A percentile compares a stretch with the other conserved stretches of the same genome.
Evolutionary conservation across 2,888 invertebrate genomes (phyloP).

Genomic region (Drosophila rubida): DNA sequence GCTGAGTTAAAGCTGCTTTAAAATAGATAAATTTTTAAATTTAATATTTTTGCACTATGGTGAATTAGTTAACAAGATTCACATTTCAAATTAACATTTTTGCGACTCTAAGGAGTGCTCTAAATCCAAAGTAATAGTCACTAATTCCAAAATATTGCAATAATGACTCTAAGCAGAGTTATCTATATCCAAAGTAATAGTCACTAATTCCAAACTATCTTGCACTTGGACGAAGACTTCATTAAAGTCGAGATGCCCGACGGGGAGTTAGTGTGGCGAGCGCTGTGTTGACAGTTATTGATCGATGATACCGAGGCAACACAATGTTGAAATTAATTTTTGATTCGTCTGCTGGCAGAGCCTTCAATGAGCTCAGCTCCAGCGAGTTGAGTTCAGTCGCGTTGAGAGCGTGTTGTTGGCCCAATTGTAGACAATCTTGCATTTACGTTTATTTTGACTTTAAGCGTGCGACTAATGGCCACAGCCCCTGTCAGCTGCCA

Average conservation of each 20-base stretch:
- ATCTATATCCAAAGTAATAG: too few relatives aligned
- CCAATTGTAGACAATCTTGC: conserved; percentile 59
- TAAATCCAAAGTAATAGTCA: too few relatives aligned
- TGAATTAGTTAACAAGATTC: too few relatives aligned
- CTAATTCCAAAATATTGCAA: too few relatives aligned
- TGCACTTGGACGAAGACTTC: neutral
- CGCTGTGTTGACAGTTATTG: conserved; percentile 77
- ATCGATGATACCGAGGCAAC: conserved; percentile 68
- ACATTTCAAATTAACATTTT: too few relatives aligned
- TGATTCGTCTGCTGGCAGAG: conserved; percentile 17
- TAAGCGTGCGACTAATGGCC: conserved; percentile 1
- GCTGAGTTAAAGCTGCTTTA: too few relatives aligned
- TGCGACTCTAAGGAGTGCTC: too few relatives aligned
- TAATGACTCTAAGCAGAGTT: too few relatives aligned
- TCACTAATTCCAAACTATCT: too few relatives aligned
- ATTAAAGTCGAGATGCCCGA: conserved; percentile 11
- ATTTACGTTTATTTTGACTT: conserved; percentile 70
- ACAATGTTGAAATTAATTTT: conserved; percentile 77
- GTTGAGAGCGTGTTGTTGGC: conserved; percentile 27
- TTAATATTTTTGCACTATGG: too few relatives aligned
- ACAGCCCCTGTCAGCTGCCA: neutral
- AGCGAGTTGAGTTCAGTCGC: neutral
- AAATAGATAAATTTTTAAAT: too few relatives aligned
- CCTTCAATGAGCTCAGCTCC: conserved; percentile 11
- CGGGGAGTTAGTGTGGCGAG: neutral